phyloP scores from a whole-genome alignment of 2,113 vertebrate genomes.

The Okapia johnstoni region DNA sequence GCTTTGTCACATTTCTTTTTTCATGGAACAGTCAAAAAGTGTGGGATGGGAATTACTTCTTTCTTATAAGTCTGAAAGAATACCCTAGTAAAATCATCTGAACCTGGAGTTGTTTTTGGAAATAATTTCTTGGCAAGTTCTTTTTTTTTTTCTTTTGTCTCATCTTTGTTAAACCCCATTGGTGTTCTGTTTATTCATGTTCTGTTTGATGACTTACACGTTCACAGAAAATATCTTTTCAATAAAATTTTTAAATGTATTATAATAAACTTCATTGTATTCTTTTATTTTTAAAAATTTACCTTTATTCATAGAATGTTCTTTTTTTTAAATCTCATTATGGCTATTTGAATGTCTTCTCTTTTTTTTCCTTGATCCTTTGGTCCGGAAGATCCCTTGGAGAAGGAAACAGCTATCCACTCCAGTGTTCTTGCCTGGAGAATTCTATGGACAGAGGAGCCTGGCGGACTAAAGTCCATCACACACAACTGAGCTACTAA shows the following conservation, averaged over 20 bases:
- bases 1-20: background rate
- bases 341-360: background rate
- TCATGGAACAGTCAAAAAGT: background rate
- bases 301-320: background rate
- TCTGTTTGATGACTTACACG: background rate
- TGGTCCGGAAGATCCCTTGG: background rate
- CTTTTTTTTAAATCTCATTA: background rate
- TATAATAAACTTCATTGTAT: background rate
- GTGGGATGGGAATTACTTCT: background rate
- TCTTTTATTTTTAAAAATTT: background rate
- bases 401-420: background rate
- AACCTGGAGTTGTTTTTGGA: background rate
- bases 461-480: background rate
- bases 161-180: background rate
- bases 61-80: background rate
- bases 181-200: background rate
- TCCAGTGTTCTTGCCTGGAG: background rate
- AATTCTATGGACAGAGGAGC: background rate
- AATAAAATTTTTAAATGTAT: background rate
- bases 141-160: background rate
- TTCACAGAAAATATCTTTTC: background rate
- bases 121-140: background rate
- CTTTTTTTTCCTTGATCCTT: background rate
- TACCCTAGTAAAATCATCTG: background rate
- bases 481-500: background rate